A percentile compares a stretch with the other conserved stretches of the same genome.
phyloP scores from a whole-genome alignment of 1,140 invertebrate genomes.

The Rhopalosiphum maidis region DNA sequence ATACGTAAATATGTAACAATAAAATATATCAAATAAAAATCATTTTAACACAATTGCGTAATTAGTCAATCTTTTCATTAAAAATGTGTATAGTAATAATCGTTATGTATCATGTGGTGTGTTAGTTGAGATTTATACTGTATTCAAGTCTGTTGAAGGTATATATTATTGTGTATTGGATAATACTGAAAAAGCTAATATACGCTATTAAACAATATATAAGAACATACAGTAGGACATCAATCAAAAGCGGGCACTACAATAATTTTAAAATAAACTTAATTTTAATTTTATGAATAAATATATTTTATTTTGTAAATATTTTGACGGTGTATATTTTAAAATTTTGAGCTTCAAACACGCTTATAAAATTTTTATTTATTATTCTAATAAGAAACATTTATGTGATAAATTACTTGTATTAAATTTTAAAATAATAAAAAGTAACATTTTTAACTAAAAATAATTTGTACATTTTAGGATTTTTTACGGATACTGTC shows the following conservation, averaged over 20 bases:
- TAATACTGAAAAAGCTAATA: background rate
- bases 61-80: background rate
- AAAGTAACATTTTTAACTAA: background rate
- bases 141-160: background rate
- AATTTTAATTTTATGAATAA: background rate
- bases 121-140: background rate
- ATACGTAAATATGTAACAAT: background rate
- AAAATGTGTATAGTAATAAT: background rate
- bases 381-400: background rate
- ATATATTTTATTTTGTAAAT: too few species aligned
- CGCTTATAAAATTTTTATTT: too few species aligned
- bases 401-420: background rate
- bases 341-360: background rate
- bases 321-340: too few species aligned
- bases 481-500: too few species aligned
- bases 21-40: background rate
- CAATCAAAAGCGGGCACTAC: background rate
- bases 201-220: background rate
- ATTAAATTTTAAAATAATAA: background rate
- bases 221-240: background rate
- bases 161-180: background rate
- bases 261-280: background rate
- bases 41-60: background rate
- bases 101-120: background rate
- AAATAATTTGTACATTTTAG: too few species aligned